Evolutionary conservation across 2,797 vertebrate genomes (phyloP).

Genomic region (Gallirallus australis): DNA sequence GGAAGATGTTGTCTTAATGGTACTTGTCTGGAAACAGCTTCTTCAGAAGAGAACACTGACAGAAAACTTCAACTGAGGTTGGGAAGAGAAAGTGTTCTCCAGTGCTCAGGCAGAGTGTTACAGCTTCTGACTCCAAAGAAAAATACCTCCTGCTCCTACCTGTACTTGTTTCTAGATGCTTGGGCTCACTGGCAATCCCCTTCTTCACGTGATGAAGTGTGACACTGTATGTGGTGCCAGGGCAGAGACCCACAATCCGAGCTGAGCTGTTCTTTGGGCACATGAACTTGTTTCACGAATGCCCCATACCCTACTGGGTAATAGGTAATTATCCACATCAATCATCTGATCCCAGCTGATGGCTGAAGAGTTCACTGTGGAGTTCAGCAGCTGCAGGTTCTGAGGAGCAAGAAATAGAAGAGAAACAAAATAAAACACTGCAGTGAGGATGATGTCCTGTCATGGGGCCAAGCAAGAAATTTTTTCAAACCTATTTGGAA

Average conservation of each 20-base stretch:
- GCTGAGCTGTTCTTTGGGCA: slow-evolving; percentile 83
- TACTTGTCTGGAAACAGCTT: not conserved
- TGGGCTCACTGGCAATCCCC: slow-evolving; percentile 79
- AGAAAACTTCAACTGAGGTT: not conserved
- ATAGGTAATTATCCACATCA: slow-evolving; percentile 86
- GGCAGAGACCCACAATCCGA: slow-evolving; percentile 81
- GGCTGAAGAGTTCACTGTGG: slow-evolving; percentile 84
- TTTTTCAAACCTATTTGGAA: not conserved
- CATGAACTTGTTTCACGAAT: slow-evolving; percentile 71
- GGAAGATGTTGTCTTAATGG: not conserved
- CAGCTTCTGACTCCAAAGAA: not conserved
- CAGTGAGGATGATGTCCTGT: not conserved
- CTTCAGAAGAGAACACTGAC: not conserved
- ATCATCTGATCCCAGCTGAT: slow-evolving; percentile 85
- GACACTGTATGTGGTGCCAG: slow-evolving; percentile 85
- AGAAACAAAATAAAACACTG: not conserved
- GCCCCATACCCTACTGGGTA: slow-evolving; percentile 78
- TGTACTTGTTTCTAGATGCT: slow-evolving; percentile 84
- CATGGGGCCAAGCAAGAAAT: not conserved
- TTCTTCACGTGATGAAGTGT: slow-evolving; percentile 83
- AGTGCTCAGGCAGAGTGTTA: not conserved
- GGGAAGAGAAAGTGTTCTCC: not conserved
- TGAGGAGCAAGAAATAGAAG: slow-evolving; percentile 82
- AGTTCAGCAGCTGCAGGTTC: slow-evolving; percentile 81
- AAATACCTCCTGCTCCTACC: slow-evolving; percentile 72